Percentiles rank a stretch among this genome's conserved stretches.
phyloP scores from a whole-genome alignment of 2,113 vertebrate genomes.

The Setophaga coronata region DNA sequence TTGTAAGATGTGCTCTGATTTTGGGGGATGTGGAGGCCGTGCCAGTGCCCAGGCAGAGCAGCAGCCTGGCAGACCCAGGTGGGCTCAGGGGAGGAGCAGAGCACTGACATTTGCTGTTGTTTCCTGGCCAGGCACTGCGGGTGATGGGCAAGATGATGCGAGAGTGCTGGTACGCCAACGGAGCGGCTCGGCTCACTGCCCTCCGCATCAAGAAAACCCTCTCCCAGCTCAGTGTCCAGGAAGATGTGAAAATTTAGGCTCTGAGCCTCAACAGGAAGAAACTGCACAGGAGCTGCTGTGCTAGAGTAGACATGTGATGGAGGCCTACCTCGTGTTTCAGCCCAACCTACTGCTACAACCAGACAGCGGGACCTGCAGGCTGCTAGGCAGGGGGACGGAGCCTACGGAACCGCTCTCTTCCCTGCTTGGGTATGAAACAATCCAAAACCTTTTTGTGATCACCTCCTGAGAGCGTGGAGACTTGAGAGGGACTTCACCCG shows the following conservation, averaged over 20 bases:
- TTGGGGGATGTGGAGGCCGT: not conserved
- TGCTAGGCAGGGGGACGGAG: slow-evolving; percentile 44
- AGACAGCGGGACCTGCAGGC: slow-evolving; percentile 42
- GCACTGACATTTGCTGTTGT: not conserved
- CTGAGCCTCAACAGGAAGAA: slow-evolving; percentile 53
- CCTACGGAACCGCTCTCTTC: slow-evolving; percentile 38
- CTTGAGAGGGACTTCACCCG: slow-evolving; percentile 42
- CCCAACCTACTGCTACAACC: slow-evolving; percentile 72
- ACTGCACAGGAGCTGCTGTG: slow-evolving; percentile 67
- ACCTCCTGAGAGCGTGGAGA: slow-evolving; percentile 70
- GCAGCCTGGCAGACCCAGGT: accelerated
- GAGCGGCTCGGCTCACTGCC: slow-evolving; percentile 90
- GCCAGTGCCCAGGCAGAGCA: not conserved
- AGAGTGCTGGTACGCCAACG: slow-evolving; percentile 97
- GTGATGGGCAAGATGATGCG: slow-evolving; percentile 99
- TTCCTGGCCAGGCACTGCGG: slow-evolving; percentile 81
- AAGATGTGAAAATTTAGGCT: slow-evolving; percentile 92
- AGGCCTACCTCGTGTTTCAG: slow-evolving; percentile 83
- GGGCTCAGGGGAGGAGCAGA: not conserved
- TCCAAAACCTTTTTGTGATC: slow-evolving; percentile 68
- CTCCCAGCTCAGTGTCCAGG: slow-evolving; percentile 96
- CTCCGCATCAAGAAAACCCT: slow-evolving; percentile 98
- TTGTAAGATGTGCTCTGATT: accelerated
- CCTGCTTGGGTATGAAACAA: slow-evolving; percentile 75
- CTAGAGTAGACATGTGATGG: slow-evolving; percentile 57